These are phyloP conservation scores for Orthosia gothica DNA, from an alignment of 2,888 invertebrate species.

Conservation along the genomic window DNA sequence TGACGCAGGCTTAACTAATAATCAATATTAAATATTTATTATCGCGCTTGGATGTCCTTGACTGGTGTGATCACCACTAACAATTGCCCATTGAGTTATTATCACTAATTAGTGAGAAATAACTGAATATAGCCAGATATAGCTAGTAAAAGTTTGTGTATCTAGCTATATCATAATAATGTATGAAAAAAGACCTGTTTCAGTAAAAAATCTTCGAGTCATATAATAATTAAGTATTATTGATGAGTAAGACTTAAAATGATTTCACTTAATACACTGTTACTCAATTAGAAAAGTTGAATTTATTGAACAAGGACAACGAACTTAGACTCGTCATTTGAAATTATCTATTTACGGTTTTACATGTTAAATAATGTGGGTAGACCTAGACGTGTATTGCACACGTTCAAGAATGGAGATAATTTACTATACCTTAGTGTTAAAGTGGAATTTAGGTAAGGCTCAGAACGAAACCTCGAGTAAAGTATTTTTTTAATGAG, in stretches of 20 bases:
- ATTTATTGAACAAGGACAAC: conserved; percentile 2
- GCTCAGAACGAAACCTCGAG: too few relatives aligned
- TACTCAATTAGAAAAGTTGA: conserved; percentile 18
- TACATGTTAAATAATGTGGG: background rate
- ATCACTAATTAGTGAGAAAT: conserved; percentile 12
- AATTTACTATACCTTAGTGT: background rate
- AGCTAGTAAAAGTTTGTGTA: background rate
- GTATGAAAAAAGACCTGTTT: background rate
- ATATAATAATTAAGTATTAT: background rate
- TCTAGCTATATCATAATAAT: background rate
- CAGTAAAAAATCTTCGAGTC: background rate
- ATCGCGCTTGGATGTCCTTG: conserved; percentile 8
- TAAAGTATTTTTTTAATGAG: too few relatives aligned
- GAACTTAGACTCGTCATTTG: conserved; percentile 1
- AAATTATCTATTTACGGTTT: background rate
- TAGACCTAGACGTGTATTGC: background rate
- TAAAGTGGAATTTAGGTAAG: too few relatives aligned
- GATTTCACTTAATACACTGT: background rate
- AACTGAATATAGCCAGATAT: conserved; percentile 14
- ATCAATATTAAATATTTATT: background rate
- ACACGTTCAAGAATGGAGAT: background rate
- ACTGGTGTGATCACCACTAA: conserved; percentile 1
- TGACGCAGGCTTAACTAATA: too few relatives aligned
- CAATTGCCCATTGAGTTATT: background rate
- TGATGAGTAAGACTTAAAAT: background rate